Conservation (phyloP, 2,113 vertebrate species). For the Zootoca vivipara region DNA sequence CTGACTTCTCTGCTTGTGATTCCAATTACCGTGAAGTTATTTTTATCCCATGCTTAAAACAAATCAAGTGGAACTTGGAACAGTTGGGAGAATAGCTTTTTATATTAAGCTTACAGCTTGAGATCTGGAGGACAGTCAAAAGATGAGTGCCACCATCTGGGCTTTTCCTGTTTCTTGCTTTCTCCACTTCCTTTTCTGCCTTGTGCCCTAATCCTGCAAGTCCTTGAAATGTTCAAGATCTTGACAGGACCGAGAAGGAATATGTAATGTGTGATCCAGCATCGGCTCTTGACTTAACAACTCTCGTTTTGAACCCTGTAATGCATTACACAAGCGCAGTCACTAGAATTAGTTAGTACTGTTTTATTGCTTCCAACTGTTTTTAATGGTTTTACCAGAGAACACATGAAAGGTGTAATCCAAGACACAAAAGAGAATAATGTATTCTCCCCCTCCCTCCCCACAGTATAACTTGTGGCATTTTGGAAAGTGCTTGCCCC, state of each 20-base stretch:
- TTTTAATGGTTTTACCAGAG: neutral
- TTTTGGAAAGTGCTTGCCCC: neutral
- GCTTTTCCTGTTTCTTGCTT: neutral
- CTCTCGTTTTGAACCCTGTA: neutral
- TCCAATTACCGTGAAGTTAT: constrained; percentile 35
- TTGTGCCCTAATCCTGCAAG: neutral
- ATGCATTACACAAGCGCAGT: no score
- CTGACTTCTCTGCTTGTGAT: constrained; percentile 2
- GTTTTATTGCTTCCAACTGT: neutral
- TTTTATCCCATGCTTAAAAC: constrained; percentile 43
- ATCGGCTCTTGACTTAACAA: neutral
- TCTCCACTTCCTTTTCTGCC: neutral
- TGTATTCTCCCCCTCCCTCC: neutral
- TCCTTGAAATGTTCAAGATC: neutral
- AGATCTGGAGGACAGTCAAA: neutral
- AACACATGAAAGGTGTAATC: neutral
- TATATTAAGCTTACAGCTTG: neutral
- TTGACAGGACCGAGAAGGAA: neutral
- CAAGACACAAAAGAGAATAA: neutral
- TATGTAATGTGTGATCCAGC: neutral
- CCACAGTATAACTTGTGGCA: neutral
- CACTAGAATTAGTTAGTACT: neutral
- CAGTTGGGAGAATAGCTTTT: constrained; percentile 29
- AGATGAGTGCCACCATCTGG: neutral
- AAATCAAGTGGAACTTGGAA: neutral